Evolutionary conservation across 2,888 invertebrate species (phyloP), one percentile per base, ranked within the genome.

Genomic region (Malthinus flaveolus): DNA sequence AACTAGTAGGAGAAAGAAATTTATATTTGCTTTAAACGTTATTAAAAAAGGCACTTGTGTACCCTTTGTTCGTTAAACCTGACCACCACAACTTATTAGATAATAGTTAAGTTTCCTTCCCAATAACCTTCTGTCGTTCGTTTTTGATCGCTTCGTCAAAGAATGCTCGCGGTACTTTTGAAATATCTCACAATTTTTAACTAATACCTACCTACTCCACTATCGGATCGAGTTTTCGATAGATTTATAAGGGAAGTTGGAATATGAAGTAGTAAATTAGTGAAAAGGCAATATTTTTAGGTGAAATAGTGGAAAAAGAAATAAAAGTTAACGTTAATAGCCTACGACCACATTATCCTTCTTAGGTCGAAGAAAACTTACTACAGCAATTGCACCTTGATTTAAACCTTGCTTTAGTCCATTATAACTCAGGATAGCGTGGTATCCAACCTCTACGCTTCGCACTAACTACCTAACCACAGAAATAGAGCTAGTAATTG

Each of bases 401-500:
- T 75, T 76, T 74, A 75, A 71, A 69, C 68, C 64, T 54, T 58
- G 64, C 62, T 60, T n/a, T 64, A 68, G 69, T 72, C 72, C 72
- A 73, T 74, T 74, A 74, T 74, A 74, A 71, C 72, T 71, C 69
- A 66, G 62, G 57, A 56, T 36, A 57, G 56, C 49, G 53, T 58
- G 50, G 54, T 49, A 56, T 56, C 56, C 52, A 57, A 53, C 53
- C 52, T 48, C 46, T 35, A 51, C 47, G 55, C 56, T 51, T 49
- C 61, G 61, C 71, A 68, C 72, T 73, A 74, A 76, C 74, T 73
- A 74, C 73, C 74, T 73, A 74, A 72, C 75, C 73, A 68, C 74
- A 75, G 74, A 75, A 76, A 75, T 76, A 76, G 72, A 75, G 71
- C 74, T 70, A 68, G 75, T 79, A 79, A 79, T 79, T 78, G 79